Evolutionary conservation across 2,888 invertebrate genomes (phyloP).

Genomic region (Acleris laterana): DNA sequence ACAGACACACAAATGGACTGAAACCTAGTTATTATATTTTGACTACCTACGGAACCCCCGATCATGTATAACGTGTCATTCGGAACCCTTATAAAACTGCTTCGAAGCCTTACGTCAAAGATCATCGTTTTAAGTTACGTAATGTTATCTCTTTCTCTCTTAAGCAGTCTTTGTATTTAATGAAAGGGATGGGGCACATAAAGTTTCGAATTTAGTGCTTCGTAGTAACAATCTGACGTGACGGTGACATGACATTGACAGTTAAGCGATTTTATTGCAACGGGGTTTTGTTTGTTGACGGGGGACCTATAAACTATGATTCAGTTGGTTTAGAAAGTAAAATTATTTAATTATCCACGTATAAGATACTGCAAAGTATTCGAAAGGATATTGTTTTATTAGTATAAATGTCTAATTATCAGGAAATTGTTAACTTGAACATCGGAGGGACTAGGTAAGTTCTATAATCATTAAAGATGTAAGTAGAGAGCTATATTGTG

Average conservation of each 20-base stretch:
- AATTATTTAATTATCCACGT: slow-evolving; percentile 22
- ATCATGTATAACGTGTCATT: too few species aligned
- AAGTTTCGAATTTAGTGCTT: background rate
- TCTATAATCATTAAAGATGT: slow-evolving; percentile 37
- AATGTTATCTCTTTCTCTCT: too few species aligned
- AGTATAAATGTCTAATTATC: slow-evolving; percentile 73
- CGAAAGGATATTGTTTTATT: slow-evolving; percentile 30
- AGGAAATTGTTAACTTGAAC: slow-evolving; percentile 94
- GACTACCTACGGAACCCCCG: too few species aligned
- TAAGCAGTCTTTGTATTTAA: too few species aligned
- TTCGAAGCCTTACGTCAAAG: too few species aligned
- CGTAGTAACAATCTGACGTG: background rate
- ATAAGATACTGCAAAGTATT: slow-evolving; percentile 13
- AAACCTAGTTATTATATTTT: too few species aligned
- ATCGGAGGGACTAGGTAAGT: slow-evolving; percentile 96
- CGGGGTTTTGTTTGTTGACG: slow-evolving; percentile 36
- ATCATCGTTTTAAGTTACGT: too few species aligned
- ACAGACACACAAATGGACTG: too few species aligned
- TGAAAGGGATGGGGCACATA: too few species aligned
- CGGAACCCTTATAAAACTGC: too few species aligned
- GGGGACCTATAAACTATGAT: slow-evolving; percentile 27
- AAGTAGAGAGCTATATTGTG: slow-evolving; percentile 39
- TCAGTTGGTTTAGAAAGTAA: slow-evolving; percentile 33
- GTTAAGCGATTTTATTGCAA: slow-evolving; percentile 19
- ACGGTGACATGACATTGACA: slow-evolving; percentile 31